Evolutionary conservation across 2,113 vertebrate genomes (phyloP).

Genomic region (Hippocampus comes): DNA sequence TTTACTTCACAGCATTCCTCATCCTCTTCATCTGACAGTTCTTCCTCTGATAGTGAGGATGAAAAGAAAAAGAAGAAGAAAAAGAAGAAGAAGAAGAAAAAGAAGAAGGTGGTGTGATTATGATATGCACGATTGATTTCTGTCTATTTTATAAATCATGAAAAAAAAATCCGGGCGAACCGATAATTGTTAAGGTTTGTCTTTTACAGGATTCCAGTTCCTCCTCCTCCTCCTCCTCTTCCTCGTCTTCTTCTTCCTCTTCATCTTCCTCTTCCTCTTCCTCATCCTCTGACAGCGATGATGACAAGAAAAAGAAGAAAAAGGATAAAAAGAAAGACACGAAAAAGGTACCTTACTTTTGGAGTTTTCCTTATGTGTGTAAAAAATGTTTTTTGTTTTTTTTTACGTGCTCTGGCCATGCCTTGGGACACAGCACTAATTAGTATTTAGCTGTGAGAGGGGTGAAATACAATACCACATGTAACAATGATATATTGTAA

Average conservation of each 20-base stretch:
- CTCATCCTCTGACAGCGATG: conserved; percentile 54
- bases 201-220: conserved; percentile 43
- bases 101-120: conserved; percentile 34
- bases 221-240: conserved; percentile 51
- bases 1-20: conserved; percentile 6
- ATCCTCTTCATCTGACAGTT: conserved; percentile 53
- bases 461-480: too few species aligned
- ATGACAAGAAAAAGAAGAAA: conserved; percentile 54
- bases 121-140: background rate
- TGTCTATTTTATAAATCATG: background rate
- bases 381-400: too few species aligned
- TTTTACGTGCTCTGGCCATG: too few species aligned
- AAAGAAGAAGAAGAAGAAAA: conserved; percentile 41
- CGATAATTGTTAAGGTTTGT: background rate
- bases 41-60: conserved; percentile 54
- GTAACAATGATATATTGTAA: too few species aligned
- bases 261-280: conserved; percentile 52
- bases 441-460: too few species aligned
- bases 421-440: too few species aligned
- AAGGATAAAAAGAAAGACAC: conserved; percentile 54
- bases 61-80: conserved; percentile 53
- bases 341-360: conserved; percentile 37
- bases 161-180: background rate
- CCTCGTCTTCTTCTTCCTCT: conserved; percentile 49
- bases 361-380: background rate